Evolutionary conservation across 2,888 invertebrate species (phyloP).

Genomic region (Zygogramma bicolorata): DNA sequence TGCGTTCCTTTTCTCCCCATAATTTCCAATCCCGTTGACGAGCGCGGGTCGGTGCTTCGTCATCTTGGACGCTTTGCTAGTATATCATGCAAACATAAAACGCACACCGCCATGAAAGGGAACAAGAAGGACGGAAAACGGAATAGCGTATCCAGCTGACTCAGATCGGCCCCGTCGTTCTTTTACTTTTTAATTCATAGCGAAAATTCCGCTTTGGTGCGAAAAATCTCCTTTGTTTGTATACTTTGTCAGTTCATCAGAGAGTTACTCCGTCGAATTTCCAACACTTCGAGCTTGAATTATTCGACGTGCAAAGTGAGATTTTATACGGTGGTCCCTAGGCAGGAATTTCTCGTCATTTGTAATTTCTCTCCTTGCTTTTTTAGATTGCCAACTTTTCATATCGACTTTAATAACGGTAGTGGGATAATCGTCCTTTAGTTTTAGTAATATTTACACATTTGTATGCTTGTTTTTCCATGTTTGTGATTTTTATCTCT

Average conservation of each 20-base stretch:
- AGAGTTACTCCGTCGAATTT: constrained; percentile 34
- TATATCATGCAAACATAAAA: constrained; percentile 37
- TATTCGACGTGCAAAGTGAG: constrained; percentile 1
- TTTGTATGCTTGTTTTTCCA: too few species aligned
- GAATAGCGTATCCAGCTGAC: constrained; percentile 31
- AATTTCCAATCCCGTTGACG: constrained; percentile 32
- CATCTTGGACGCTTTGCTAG: constrained; percentile 34
- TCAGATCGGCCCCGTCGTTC: constrained; percentile 18
- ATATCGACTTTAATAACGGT: too few species aligned
- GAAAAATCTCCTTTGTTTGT: constrained; percentile 33
- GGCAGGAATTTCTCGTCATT: neutral
- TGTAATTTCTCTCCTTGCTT: neutral
- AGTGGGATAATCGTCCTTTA: too few species aligned
- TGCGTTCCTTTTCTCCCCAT: constrained; percentile 1
- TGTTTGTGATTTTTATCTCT: too few species aligned
- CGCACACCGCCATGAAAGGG: constrained; percentile 3
- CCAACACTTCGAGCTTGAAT: constrained; percentile 30
- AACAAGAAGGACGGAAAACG: constrained; percentile 1
- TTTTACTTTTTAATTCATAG: constrained; percentile 17
- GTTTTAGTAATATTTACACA: too few species aligned
- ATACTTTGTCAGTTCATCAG: constrained; percentile 34
- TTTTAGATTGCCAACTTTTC: neutral
- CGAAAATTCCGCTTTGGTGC: constrained; percentile 26
- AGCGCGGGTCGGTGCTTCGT: constrained; percentile 29
- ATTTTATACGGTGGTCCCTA: neutral